A percentile compares a stretch with the other conserved stretches of the same genome.
phyloP scores from a whole-genome alignment of 2,113 vertebrate species.

The Nibea albiflora region DNA sequence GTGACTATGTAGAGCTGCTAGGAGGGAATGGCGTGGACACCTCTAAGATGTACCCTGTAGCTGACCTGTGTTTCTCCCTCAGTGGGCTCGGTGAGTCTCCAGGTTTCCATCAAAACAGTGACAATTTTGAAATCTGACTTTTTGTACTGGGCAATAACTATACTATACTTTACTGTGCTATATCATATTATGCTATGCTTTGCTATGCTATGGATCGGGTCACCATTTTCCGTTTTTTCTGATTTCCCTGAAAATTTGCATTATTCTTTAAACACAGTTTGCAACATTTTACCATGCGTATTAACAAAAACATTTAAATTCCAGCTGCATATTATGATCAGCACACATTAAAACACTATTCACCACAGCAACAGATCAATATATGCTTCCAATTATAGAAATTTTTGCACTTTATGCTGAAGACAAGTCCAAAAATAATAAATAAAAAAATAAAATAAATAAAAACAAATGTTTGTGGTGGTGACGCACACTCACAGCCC shows the following conservation, averaged over 20 bases:
- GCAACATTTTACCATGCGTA: background rate
- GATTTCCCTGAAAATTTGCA: background rate
- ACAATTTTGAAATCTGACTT: background rate
- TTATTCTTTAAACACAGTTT: background rate
- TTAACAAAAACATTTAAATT: background rate
- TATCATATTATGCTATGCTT: no score
- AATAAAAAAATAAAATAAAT: no score
- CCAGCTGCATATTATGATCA: background rate
- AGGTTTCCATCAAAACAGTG: background rate
- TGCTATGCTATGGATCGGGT: background rate
- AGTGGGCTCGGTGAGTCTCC: conserved; percentile 89
- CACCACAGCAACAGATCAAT: background rate
- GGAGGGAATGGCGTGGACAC: conserved; percentile 93
- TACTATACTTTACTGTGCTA: background rate
- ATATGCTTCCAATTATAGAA: background rate
- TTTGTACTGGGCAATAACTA: background rate
- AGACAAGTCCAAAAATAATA: background rate
- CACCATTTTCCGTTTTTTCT: background rate
- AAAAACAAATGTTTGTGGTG: no score
- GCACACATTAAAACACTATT: background rate
- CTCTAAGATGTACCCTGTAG: conserved; percentile 93
- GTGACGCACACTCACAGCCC: no score
- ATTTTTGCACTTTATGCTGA: background rate
- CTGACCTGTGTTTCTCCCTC: conserved; percentile 93
- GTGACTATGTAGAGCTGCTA: conserved; percentile 94